Evolutionary conservation across 2,113 vertebrate species (phyloP).

Genomic region (Scalopus aquaticus): DNA sequence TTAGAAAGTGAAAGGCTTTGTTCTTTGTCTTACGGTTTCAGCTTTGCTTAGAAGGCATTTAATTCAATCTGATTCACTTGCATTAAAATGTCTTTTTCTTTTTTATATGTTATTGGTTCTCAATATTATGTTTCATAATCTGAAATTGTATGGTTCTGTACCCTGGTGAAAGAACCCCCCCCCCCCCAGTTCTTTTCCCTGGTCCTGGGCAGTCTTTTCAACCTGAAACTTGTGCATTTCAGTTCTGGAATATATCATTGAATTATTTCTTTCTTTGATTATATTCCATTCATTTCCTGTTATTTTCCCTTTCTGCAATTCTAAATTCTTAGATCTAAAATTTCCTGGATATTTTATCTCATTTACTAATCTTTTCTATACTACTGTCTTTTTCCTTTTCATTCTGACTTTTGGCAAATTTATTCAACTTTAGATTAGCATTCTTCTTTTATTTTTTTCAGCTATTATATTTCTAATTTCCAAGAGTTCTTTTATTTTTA

Average conservation of each 20-base stretch:
- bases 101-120: neutral
- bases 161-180: no score
- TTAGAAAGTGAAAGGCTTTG: neutral
- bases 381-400: neutral
- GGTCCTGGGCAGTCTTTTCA: neutral
- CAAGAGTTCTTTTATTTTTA: neutral
- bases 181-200: neutral
- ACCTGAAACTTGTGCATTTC: neutral
- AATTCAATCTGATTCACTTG: neutral
- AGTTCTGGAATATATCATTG: neutral
- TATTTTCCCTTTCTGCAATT: neutral
- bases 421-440: neutral
- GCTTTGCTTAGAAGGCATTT: neutral
- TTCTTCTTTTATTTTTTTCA: neutral
- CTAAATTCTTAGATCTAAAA: neutral
- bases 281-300: neutral
- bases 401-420: neutral
- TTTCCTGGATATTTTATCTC: neutral
- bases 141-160: neutral
- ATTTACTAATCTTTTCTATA: neutral
- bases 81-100: neutral
- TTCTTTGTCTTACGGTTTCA: neutral
- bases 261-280: neutral
- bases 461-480: neutral
- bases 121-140: neutral